Conservation (phyloP, 2,113 vertebrate species). For the Hemichromis elongatus region DNA sequence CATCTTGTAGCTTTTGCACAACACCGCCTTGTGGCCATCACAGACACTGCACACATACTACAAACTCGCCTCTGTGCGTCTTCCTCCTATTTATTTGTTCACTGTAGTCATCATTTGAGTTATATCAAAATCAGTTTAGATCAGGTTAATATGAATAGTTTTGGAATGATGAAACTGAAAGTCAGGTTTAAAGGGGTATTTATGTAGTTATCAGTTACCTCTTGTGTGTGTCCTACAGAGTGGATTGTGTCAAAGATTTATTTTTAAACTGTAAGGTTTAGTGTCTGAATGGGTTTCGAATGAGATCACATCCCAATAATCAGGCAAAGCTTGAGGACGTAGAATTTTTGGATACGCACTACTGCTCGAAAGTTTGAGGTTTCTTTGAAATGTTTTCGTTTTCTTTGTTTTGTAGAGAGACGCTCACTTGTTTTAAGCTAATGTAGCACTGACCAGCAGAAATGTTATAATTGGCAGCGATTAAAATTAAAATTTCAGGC, state of each 20-base stretch:
- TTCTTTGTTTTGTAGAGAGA: background rate
- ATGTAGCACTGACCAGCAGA: background rate
- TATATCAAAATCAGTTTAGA: conserved; percentile 4
- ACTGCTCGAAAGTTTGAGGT: fast-evolving
- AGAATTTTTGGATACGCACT: background rate
- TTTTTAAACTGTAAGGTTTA: background rate
- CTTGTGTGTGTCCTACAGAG: background rate
- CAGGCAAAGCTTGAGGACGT: background rate
- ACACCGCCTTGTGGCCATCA: conserved; percentile 54
- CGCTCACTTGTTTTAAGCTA: background rate
- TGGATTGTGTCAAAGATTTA: conserved; percentile 29
- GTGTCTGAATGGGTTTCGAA: conserved; percentile 10
- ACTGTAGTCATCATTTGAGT: conserved; percentile 15
- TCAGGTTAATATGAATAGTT: conserved; percentile 12
- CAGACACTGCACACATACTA: conserved; percentile 1
- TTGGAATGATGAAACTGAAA: conserved; percentile 4
- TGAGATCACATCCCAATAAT: background rate
- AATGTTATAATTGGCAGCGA: background rate
- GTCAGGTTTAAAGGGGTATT: background rate
- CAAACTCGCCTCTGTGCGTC: conserved; percentile 42
- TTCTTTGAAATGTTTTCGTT: background rate
- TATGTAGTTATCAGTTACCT: background rate
- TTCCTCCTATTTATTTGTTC: conserved; percentile 58
- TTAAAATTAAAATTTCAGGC: background rate
- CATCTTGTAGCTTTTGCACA: conserved; percentile 70